Evolutionary conservation across 2,797 vertebrate species (phyloP).

Genomic region (Anomalospiza imberbis): DNA sequence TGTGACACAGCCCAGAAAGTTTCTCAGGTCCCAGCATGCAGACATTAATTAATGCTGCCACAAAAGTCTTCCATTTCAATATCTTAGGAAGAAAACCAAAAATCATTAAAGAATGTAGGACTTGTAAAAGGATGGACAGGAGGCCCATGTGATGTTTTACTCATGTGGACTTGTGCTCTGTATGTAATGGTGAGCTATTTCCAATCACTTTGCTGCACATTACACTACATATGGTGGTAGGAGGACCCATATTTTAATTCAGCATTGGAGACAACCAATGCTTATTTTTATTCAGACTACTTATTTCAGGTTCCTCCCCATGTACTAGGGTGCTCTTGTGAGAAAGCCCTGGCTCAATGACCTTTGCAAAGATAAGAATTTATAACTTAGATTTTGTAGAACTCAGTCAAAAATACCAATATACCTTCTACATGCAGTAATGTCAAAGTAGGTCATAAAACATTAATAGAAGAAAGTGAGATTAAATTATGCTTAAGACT

Average conservation of each 20-base stretch:
- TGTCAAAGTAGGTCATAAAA: conserved; percentile 4
- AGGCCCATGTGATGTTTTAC: background rate
- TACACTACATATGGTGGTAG: background rate
- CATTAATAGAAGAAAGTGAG: background rate
- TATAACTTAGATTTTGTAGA: background rate
- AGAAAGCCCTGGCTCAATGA: background rate
- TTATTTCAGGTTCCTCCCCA: background rate
- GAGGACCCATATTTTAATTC: background rate
- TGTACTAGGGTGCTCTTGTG: background rate
- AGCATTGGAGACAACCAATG: background rate
- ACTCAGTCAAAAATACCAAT: background rate
- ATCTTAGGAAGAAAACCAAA: background rate
- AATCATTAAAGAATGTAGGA: background rate
- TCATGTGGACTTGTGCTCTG: background rate
- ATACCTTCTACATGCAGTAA: background rate
- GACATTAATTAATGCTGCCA: background rate
- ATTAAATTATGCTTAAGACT: background rate
- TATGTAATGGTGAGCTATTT: background rate
- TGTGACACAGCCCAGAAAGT: background rate
- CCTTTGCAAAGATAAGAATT: conserved; percentile 1
- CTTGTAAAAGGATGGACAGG: background rate
- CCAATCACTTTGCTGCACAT: background rate
- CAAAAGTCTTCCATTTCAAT: background rate
- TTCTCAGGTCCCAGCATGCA: background rate
- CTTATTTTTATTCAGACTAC: background rate